Conservation (phyloP, 2,797 vertebrate genomes). For the Neosalanx taihuensis region DNA sequence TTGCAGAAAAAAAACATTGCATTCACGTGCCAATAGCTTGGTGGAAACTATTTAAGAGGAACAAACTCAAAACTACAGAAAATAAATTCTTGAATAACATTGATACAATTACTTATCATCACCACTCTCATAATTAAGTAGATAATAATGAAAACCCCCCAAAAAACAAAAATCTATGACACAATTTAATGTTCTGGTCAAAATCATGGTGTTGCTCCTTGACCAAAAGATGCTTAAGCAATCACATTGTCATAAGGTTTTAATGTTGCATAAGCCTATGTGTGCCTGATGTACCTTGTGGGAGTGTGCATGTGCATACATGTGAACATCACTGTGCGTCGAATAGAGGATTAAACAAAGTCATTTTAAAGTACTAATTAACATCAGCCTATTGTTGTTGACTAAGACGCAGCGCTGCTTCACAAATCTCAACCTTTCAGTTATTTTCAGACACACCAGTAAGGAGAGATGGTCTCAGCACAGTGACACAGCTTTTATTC, state of each 20-base stretch:
- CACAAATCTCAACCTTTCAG: slow-evolving; percentile 32
- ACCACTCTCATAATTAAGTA: no score
- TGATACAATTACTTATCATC: no score
- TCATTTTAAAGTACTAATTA: not conserved
- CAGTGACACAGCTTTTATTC: slow-evolving; percentile 62
- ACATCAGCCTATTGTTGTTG: slow-evolving; percentile 10
- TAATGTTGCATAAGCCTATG: not conserved
- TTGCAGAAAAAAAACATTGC: slow-evolving; percentile 27
- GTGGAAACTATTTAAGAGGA: not conserved
- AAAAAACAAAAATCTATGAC: no score
- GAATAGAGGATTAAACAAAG: slow-evolving; percentile 1
- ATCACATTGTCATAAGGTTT: not conserved
- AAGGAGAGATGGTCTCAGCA: slow-evolving; percentile 51
- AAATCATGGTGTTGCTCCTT: no score
- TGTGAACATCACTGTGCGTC: not conserved
- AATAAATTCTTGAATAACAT: slow-evolving; percentile 1
- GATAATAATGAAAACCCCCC: no score
- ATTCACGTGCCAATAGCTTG: slow-evolving; percentile 37
- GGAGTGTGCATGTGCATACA: not conserved
- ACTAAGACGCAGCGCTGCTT: slow-evolving; percentile 21
- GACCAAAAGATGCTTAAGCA: not conserved
- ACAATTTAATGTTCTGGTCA: no score
- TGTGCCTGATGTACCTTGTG: slow-evolving; percentile 5
- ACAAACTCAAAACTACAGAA: not conserved
- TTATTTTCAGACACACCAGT: slow-evolving; percentile 47